Evolutionary conservation across 2,113 vertebrate genomes (phyloP).

Genomic region (Bothrops jararaca): DNA sequence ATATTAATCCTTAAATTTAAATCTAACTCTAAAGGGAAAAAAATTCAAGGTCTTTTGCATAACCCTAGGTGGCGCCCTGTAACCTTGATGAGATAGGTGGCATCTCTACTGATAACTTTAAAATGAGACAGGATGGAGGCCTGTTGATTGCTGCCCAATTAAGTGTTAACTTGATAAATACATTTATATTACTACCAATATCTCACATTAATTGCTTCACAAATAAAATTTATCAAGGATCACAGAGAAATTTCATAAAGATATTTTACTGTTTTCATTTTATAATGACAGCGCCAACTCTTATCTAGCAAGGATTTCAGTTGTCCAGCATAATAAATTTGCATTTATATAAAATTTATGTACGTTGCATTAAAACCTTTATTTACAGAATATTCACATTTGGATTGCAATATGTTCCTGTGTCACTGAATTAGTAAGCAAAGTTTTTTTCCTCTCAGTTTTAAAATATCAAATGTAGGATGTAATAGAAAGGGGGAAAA

Average conservation of each 20-base stretch:
- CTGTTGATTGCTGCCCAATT: neutral
- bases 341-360: neutral
- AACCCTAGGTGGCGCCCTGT: slow-evolving; percentile 2
- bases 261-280: neutral
- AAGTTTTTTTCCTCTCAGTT: neutral
- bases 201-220: neutral
- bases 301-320: neutral
- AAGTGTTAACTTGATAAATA: neutral
- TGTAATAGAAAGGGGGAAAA: neutral
- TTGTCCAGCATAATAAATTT: neutral
- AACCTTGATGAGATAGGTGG: neutral
- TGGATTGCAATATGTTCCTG: neutral
- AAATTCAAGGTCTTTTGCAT: neutral
- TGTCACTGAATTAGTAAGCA: neutral
- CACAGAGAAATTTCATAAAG: neutral
- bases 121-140: neutral
- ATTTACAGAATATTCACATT: neutral
- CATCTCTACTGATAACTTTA: neutral
- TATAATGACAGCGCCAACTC: neutral
- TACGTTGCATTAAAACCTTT: neutral
- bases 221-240: neutral
- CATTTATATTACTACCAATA: neutral
- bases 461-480: neutral
- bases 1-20: neutral
- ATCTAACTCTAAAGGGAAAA: neutral